These are phyloP conservation scores for Bos javanicus DNA, from an alignment of 2,113 vertebrate genomes.

Conservation along the genomic window DNA sequence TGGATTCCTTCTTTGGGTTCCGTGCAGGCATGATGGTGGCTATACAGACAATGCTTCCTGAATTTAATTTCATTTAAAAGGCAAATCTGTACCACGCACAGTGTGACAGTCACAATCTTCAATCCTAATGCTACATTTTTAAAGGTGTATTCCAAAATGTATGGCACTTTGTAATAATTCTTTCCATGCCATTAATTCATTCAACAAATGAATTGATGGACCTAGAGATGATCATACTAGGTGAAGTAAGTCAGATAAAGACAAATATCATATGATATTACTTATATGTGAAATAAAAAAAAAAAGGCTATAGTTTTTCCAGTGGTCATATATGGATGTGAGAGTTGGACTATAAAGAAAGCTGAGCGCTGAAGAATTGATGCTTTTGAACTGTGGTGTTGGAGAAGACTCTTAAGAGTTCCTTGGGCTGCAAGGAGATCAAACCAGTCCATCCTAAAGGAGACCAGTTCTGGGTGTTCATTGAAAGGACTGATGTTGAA, in stretches of 20 bases:
- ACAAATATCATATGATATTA: neutral
- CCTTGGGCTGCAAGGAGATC: too few species aligned
- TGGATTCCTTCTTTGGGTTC: neutral
- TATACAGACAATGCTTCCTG: neutral
- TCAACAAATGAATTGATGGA: neutral
- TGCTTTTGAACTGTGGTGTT: too few species aligned
- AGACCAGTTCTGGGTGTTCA: too few species aligned
- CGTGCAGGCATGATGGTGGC: fast-evolving
- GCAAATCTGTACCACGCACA: neutral
- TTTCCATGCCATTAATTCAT: neutral
- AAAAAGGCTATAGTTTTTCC: neutral
- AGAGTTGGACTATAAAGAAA: too few species aligned
- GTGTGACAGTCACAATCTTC: neutral
- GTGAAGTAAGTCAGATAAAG: neutral
- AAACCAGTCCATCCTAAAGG: too few species aligned
- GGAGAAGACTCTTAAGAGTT: too few species aligned
- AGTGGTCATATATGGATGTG: too few species aligned
- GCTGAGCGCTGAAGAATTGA: too few species aligned
- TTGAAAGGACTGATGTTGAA: too few species aligned
- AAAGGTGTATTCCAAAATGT: neutral
- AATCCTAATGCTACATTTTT: neutral
- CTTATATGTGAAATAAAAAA: neutral
- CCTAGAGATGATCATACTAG: neutral
- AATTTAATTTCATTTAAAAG: neutral
- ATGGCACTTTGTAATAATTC: neutral